Evolutionary conservation across 2,888 invertebrate species (phyloP), one percentile per base, ranked within the genome.

Genomic region (Philaethria dido): DNA sequence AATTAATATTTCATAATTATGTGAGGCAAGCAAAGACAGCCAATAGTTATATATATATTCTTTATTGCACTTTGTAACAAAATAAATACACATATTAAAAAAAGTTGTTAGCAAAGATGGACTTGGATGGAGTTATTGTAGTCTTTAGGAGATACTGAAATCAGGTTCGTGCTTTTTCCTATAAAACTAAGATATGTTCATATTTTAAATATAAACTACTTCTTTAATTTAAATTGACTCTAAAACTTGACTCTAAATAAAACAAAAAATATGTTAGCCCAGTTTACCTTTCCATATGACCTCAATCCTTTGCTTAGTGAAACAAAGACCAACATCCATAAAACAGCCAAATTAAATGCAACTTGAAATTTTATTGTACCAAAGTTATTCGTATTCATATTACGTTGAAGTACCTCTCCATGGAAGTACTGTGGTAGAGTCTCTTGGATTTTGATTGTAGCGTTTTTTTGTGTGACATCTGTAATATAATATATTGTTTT

Each of bases 241-340:
- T n/a, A n/a, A n/a, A n/a, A n/a, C n/a, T n/a, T n/a, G n/a, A n/a
- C n/a, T n/a, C n/a, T n/a, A n/a, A n/a, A n/a, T n/a, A n/a, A n/a
- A n/a, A n/a, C n/a, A 39, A 39, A 13, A 2, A 39, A 11, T 39
- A 13, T 1, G 33, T 33, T 8, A 33, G 33, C 5, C 33, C 4
- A 33, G 33, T 8, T 39, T 39, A 97, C 96, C 93, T 97, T 97
- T 68, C 97, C 97, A 77, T 97, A 97, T 0, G 96, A 96, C 75
- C 96, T 94, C 48, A 98, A 87, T 68, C 98, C 98, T 94, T 97
- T 97, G 84, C 97, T 97, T 22, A 98, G 93, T 52, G 96, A 95
- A 22, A 98, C 95, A 80, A 98, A 98, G 6, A 98, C 96, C 59
- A 97, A 95, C 94, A 97, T 95, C 98, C 98, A 98, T 22, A 98